A percentile compares a stretch with the other conserved stretches of the same genome.
phyloP scores from a whole-genome alignment of 2,888 invertebrate species.

The Cerastoderma edule region DNA sequence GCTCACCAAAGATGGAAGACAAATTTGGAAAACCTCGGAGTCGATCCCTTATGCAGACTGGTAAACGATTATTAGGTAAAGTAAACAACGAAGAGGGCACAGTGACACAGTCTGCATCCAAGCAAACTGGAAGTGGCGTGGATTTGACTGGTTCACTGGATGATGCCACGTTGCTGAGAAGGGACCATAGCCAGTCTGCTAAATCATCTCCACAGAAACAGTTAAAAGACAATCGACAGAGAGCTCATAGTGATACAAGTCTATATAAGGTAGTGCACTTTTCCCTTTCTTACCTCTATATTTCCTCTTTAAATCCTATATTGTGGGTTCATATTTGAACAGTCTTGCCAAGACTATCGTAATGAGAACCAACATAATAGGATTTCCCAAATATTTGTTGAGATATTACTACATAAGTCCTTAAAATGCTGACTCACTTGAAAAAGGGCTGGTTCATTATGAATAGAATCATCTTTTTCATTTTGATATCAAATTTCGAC shows the following conservation, averaged over 20 bases:
- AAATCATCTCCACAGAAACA: slow-evolving; percentile 60
- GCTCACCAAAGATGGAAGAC: slow-evolving; percentile 6
- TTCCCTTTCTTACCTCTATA: too few species aligned
- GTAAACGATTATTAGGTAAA: slow-evolving; percentile 35
- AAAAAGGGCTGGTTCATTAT: too few species aligned
- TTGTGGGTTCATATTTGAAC: background rate
- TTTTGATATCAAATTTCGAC: too few species aligned
- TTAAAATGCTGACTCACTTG: too few species aligned
- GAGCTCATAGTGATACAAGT: slow-evolving; percentile 68
- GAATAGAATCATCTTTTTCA: too few species aligned
- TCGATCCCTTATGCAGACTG: slow-evolving; percentile 26
- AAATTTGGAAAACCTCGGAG: background rate
- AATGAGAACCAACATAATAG: too few species aligned
- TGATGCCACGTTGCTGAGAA: slow-evolving; percentile 7
- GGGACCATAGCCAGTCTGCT: slow-evolving; percentile 53
- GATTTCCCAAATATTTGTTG: too few species aligned
- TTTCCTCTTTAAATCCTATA: background rate
- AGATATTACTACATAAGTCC: too few species aligned
- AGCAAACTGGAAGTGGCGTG: background rate
- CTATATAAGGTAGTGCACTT: slow-evolving; percentile 51
- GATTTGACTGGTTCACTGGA: slow-evolving; percentile 6
- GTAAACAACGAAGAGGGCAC: slow-evolving; percentile 13
- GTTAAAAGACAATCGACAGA: slow-evolving; percentile 42
- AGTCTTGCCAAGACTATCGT: too few species aligned
- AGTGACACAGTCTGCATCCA: background rate